Percentiles rank a stretch among this genome's conserved stretches.
phyloP scores from a whole-genome alignment of 2,113 vertebrate genomes.

The Piaya cayana region DNA sequence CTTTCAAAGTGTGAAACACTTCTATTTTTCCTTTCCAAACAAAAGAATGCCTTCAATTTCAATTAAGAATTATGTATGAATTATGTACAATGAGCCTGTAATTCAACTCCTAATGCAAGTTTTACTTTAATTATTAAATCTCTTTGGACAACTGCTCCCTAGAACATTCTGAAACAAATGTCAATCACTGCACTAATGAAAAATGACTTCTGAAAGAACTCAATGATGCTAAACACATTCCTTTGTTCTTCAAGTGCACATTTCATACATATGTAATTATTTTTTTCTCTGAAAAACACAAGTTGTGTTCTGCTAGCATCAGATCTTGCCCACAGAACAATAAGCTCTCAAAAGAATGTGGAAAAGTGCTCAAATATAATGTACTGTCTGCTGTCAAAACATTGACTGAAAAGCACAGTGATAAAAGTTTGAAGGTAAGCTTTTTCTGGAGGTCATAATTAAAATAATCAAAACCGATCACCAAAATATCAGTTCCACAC shows the following conservation, averaged over 20 bases:
- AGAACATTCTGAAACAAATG: constrained; percentile 43
- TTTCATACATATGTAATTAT: neutral
- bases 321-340: neutral
- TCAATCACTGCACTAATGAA: constrained; percentile 24
- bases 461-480: neutral
- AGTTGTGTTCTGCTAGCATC: neutral
- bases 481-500: neutral
- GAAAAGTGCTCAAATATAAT: neutral
- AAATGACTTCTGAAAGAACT: constrained; percentile 38
- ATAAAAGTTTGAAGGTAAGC: neutral
- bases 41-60: neutral
- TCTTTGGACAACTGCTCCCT: constrained; percentile 19
- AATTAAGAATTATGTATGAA: neutral
- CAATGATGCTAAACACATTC: neutral
- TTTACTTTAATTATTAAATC: constrained; percentile 34
- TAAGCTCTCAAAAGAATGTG: neutral
- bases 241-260: neutral
- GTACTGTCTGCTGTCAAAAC: neutral
- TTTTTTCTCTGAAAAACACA: neutral
- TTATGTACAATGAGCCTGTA: constrained; percentile 19
- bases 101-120: constrained; percentile 23
- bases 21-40: neutral
- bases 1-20: neutral
- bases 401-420: neutral
- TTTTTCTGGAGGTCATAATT: neutral